Base-by-base conservation (phyloP, 2,113 vertebrate species). In the Anarhynchus alexandrinus region DNA sequence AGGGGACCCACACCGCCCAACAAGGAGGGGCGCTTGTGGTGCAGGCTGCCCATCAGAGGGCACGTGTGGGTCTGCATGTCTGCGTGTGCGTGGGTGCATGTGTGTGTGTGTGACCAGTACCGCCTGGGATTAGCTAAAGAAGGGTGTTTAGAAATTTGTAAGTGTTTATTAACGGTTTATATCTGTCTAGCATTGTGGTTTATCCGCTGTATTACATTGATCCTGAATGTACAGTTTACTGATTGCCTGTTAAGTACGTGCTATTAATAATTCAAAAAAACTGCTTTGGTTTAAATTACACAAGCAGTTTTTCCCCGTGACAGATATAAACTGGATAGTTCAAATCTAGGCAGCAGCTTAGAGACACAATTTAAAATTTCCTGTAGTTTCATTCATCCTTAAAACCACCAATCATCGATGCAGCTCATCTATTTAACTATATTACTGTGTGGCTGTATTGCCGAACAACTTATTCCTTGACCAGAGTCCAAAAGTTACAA, bases 241-340 rank as follows among this genome's bases (percentile, higher is more conserved):
- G 81, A 87, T 72, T 79, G 57, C 38, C 58, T 62, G 72, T 88
- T 93, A 93, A 88, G 34, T 61, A 61, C 0, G 1, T 55, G 64
- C 2, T 22, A 91, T 96, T 87, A 96, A 96, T 91, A 96, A 96
- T 94, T 89, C 3, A 93, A 42, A 82, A 82, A 81, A 74, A 19
- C 36, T 84, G 26, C 52, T 94, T 71, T 89, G n/a, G 52, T 71
- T 95, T 87, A 71, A 82, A 91, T 70, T 74, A 55, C 7, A 0
- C 43, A 65, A 89, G 18, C 6, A 74, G 12, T 34, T 84, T 94
- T 79, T 89, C 38, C 32, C 23, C 1, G 1, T 74, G 59, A 84
- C 51, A 59, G 52, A 47, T 58, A 79, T 51, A 43, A 94, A 74
- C 43, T 59, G 27, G 27, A 47, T 62, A 59, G 20, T 76, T 91